Base-by-base conservation (phyloP, 2,888 invertebrate genomes). In the Junonia oenone region DNA sequence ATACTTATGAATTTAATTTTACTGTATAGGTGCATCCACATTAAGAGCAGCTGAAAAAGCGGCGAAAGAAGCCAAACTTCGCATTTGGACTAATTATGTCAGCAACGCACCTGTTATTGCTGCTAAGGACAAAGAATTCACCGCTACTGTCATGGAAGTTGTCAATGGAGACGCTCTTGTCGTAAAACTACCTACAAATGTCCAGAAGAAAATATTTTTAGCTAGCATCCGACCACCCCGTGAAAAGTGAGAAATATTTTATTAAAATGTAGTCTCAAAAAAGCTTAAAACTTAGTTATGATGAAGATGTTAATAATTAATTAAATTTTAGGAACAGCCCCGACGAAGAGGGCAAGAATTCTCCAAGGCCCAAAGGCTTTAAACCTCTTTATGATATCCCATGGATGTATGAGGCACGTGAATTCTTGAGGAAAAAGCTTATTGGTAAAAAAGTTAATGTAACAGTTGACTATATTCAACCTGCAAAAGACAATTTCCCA, bases 331-430 rank as follows among this genome's bases (percentile, higher is more conserved):
- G 76, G 72, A 91, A 90, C 63, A 87, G 82, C 58, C 81, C 89
- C 29, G 93, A 92, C 58, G 95, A 95, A 49, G 94, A 94, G 66
- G 93, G 92, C 13, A 95, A 95, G 70, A 86, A 91, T n/a, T 85
- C 92, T 0, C 92, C 93, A 11, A 92, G 94, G 60, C 92, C 94
- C 2, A 95, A 95, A 81, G 94, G 94, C 60, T 96, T 88, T 64
- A 94, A 97, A 69, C 98, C 99, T 0, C 92, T 99, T 0, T 99
- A 99, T 78, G 99, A 99, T 78, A 96, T 99, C 73, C 99, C 99
- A 1, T 98, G 96, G 93, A 97, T 99, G 97, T 99, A 96, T 78
- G 99, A 99, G 82, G 98, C 99, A 0, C 93, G 99, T 51, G 99
- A 99, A 86, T 99, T 96, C 78, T 91, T 99, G 33, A 93, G 99